Evolutionary conservation across 1,140 invertebrate genomes (phyloP).

Genomic region (Plectrocnemia conspersa): DNA sequence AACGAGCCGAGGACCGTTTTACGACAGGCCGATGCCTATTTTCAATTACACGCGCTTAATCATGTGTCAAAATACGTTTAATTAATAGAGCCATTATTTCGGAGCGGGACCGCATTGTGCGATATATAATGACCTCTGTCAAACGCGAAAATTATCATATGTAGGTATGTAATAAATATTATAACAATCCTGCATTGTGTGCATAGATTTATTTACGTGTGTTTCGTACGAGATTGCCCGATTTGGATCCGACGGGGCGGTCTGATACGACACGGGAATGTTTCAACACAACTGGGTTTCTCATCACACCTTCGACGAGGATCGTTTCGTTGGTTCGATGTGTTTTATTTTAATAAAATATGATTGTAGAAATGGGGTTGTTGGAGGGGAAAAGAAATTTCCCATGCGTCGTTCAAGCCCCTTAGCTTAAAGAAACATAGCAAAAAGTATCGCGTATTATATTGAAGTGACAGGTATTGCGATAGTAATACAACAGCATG

Average conservation of each 20-base stretch:
- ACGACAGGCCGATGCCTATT: neutral
- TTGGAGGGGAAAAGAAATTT: too few species aligned
- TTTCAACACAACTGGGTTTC: constrained; percentile 17
- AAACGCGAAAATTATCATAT: neutral
- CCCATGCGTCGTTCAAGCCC: too few species aligned
- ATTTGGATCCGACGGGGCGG: constrained; percentile 3
- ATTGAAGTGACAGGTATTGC: too few species aligned
- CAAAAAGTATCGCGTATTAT: too few species aligned
- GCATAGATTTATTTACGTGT: too few species aligned
- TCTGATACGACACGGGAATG: constrained; percentile 12
- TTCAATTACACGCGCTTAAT: neutral
- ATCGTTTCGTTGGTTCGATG: neutral
- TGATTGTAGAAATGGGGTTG: too few species aligned
- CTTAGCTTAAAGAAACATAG: too few species aligned
- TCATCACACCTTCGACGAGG: constrained; percentile 14
- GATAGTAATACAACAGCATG: too few species aligned
- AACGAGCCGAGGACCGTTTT: neutral
- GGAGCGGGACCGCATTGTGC: neutral
- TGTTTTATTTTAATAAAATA: too few species aligned
- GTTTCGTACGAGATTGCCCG: constrained; percentile 5
- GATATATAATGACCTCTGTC: neutral
- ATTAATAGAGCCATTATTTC: constrained; percentile 2
- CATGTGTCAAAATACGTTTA: neutral
- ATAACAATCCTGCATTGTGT: too few species aligned
- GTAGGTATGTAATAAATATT: constrained; percentile 14